A percentile compares a stretch with the other conserved stretches of the same genome.
Evolutionary conservation across 2,113 vertebrate genomes (phyloP).

Genomic region (Chrysochloris asiatica): DNA sequence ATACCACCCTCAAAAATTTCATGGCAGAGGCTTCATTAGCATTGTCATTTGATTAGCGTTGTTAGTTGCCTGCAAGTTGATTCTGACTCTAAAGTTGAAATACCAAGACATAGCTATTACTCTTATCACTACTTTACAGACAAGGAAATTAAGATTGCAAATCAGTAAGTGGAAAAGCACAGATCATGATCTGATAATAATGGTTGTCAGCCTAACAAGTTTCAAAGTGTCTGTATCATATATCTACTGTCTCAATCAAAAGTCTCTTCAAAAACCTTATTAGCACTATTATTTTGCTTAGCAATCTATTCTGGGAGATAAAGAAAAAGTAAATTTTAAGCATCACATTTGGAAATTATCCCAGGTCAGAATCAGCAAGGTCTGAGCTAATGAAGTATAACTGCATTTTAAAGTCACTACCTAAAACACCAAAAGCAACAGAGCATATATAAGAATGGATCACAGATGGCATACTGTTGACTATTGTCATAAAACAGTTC

Average conservation of each 20-base stretch:
- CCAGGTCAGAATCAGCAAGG: not conserved
- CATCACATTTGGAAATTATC: constrained; percentile 25
- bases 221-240: not conserved
- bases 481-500: not conserved
- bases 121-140: not conserved
- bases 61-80: not conserved
- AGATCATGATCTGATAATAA: not conserved
- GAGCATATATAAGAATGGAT: not conserved
- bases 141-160: constrained; percentile 31
- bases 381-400: not conserved
- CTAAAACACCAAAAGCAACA: not conserved
- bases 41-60: not conserved
- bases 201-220: not conserved
- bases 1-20: not conserved
- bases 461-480: not conserved
- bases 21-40: not conserved
- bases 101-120: not conserved
- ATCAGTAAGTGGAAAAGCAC: not conserved
- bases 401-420: not conserved
- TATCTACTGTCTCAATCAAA: constrained; percentile 19
- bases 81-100: not conserved
- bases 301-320: constrained; percentile 20
- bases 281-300: not conserved
- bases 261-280: not conserved
- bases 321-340: constrained; percentile 11